These are phyloP conservation scores for Eristalinus aeneus DNA, from an alignment of 2,888 invertebrate species.

Conservation along the genomic window DNA sequence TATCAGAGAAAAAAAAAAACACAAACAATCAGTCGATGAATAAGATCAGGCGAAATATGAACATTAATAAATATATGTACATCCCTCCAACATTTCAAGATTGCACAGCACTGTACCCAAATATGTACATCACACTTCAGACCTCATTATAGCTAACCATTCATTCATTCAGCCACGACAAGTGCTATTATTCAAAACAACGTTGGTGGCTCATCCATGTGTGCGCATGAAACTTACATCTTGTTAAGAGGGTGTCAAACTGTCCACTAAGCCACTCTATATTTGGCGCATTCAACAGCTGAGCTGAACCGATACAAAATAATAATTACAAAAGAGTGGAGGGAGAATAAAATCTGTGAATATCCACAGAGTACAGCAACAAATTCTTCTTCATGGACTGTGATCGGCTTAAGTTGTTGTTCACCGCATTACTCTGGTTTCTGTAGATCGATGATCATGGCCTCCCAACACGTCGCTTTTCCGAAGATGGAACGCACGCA, in stretches of 20 bases:
- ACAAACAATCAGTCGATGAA: not conserved
- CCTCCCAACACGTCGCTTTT: constrained; percentile 33
- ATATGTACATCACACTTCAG: not conserved
- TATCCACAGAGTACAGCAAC: not conserved
- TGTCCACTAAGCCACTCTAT: constrained; percentile 65
- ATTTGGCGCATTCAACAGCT: constrained; percentile 62
- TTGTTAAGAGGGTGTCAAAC: constrained; percentile 70
- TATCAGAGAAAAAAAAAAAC: not conserved
- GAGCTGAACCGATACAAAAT: not conserved
- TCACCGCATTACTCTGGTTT: constrained; percentile 60
- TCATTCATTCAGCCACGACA: constrained; percentile 37
- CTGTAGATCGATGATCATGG: constrained; percentile 33
- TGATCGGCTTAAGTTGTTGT: constrained; percentile 68
- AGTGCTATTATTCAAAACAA: constrained; percentile 61
- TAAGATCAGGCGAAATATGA: not conserved
- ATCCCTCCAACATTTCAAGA: not conserved
- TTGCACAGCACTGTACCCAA: not conserved
- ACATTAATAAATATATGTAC: not conserved
- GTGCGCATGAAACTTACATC: constrained; percentile 19
- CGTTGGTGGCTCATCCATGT: constrained; percentile 58
- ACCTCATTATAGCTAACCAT: constrained; percentile 29
- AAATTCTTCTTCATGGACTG: constrained; percentile 40
- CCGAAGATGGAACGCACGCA: constrained; percentile 36
- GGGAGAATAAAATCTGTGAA: not conserved
- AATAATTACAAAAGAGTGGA: not conserved